These are phyloP conservation scores for Congeria kusceri DNA, from an alignment of 2,888 invertebrate species.

Conservation along the genomic window DNA sequence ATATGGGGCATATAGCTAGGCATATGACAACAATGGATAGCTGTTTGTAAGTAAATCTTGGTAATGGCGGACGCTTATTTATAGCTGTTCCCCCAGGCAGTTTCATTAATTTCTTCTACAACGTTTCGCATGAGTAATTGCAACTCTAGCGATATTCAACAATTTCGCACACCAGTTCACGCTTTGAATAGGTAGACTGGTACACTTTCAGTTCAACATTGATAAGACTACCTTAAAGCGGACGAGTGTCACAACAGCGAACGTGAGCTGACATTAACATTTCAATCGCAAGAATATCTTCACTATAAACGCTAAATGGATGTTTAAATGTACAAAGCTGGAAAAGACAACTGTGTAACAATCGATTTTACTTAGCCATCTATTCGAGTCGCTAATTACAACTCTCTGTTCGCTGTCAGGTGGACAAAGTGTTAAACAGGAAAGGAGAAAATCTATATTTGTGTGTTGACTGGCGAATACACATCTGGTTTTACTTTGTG, in stretches of 20 bases:
- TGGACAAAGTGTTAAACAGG: not conserved
- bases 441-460: slow-evolving; percentile 37
- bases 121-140: slow-evolving; percentile 24
- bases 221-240: slow-evolving; percentile 26
- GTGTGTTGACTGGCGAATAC: slow-evolving; percentile 6
- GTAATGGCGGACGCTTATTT: not conserved
- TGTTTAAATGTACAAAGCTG: too few species aligned
- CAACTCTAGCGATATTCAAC: slow-evolving; percentile 52
- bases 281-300: not conserved
- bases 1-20: too few species aligned
- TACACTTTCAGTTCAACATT: slow-evolving; percentile 31
- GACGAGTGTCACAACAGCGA: slow-evolving; percentile 5
- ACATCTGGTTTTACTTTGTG: slow-evolving; percentile 32
- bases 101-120: slow-evolving; percentile 49
- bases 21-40: too few species aligned
- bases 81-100: slow-evolving; percentile 21
- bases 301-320: too few species aligned
- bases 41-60: too few species aligned
- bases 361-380: too few species aligned
- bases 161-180: slow-evolving; percentile 43
- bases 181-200: slow-evolving; percentile 40
- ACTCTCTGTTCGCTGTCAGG: too few species aligned
- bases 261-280: not conserved
- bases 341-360: too few species aligned
- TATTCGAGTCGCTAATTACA: too few species aligned